A percentile compares a stretch with the other conserved stretches of the same genome.
These are phyloP conservation scores for Sebastes itinus DNA, from an alignment of 2,797 vertebrate species.

Conservation along the genomic window DNA sequence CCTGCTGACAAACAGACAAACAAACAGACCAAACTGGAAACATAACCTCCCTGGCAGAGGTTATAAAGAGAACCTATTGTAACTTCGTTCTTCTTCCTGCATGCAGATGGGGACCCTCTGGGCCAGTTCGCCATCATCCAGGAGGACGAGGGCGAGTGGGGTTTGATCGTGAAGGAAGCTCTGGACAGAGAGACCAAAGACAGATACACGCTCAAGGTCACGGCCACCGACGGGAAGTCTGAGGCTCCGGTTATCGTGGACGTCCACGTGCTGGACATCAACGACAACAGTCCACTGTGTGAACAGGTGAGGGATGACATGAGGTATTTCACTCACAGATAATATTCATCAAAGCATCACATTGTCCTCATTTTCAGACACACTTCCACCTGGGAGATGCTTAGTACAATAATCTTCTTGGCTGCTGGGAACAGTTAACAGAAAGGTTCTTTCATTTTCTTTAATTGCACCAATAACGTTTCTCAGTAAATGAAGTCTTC, in stretches of 20 bases:
- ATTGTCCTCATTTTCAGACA: neutral
- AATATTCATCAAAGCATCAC: neutral
- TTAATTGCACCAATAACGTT: neutral
- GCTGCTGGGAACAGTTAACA: neutral
- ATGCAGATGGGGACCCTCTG: conserved; percentile 89
- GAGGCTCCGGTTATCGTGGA: conserved; percentile 88
- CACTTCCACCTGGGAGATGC: neutral
- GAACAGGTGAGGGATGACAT: conserved; percentile 85
- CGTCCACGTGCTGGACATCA: conserved; percentile 93
- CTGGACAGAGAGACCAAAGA: conserved; percentile 91
- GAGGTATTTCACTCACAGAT: neutral
- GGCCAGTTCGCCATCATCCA: conserved; percentile 91
- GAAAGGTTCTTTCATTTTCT: neutral
- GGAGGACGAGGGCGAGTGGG: conserved; percentile 87
- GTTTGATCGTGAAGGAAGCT: conserved; percentile 86
- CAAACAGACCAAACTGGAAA: no score
- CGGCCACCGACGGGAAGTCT: conserved; percentile 94
- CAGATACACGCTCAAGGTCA: conserved; percentile 88
- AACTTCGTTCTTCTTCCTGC: neutral
- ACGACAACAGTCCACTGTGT: conserved; percentile 95
- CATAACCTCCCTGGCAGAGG: neutral
- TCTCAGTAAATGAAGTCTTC: neutral
- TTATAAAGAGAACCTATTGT: neutral
- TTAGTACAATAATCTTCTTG: neutral
- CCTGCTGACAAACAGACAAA: no score